These are phyloP conservation scores for Dasypogon diadema DNA, from an alignment of 2,888 invertebrate species.

Conservation along the genomic window DNA sequence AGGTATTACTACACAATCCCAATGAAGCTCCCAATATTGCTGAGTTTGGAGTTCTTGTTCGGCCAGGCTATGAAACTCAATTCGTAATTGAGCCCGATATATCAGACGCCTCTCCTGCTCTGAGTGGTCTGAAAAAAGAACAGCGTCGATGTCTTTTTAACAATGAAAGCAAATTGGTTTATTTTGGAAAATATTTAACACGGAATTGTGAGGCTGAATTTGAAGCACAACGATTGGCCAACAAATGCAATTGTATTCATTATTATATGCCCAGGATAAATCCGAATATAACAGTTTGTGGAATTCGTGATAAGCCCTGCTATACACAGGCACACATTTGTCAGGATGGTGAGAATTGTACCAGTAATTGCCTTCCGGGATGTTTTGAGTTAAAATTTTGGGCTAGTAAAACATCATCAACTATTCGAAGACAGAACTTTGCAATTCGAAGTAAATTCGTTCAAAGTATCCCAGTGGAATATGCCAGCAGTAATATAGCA, in stretches of 20 bases:
- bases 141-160: constrained; percentile 81
- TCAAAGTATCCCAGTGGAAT: constrained; percentile 59
- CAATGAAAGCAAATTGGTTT: constrained; percentile 77
- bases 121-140: constrained; percentile 73
- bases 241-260: constrained; percentile 63
- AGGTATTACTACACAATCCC: constrained; percentile 84
- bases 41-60: constrained; percentile 79
- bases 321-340: constrained; percentile 60
- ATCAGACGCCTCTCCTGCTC: constrained; percentile 63
- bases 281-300: constrained; percentile 77
- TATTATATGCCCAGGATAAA: constrained; percentile 73
- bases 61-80: constrained; percentile 79
- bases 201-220: constrained; percentile 85
- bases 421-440: constrained; percentile 69
- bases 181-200: constrained; percentile 79
- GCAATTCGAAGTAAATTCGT: constrained; percentile 62
- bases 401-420: constrained; percentile 73
- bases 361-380: constrained; percentile 75
- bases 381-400: constrained; percentile 81
- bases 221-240: constrained; percentile 77
- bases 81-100: constrained; percentile 79
- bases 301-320: constrained; percentile 77
- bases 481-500: constrained; percentile 74
- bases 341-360: constrained; percentile 58
- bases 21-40: constrained; percentile 85